Evolutionary conservation across 1,140 invertebrate species (phyloP).

Genomic region (Rhagoletis zephyria): DNA sequence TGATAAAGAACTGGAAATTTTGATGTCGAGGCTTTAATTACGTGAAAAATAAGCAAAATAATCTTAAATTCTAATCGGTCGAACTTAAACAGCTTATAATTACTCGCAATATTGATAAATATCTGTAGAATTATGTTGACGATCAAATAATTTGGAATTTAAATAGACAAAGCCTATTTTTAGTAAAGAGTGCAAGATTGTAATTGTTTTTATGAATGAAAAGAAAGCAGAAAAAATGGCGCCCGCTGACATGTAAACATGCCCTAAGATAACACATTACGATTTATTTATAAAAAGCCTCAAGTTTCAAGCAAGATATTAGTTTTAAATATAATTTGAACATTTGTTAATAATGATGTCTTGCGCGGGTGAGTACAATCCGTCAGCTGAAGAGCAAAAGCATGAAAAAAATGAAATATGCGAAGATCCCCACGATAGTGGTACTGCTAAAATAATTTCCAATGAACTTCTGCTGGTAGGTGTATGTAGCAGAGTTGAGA

Average conservation of each 20-base stretch:
- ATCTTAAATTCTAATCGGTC: not conserved
- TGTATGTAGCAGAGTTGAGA: conserved; percentile 49
- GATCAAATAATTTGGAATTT: not conserved
- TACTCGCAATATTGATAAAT: not conserved
- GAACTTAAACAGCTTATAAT: not conserved
- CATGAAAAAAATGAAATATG: conserved; percentile 57
- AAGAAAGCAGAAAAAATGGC: conserved; percentile 21
- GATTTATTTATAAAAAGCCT: not conserved
- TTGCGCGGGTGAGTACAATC: not conserved
- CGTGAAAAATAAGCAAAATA: conserved; percentile 24
- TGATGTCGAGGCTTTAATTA: conserved; percentile 27
- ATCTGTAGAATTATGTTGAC: not conserved
- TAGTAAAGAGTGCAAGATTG: too few species aligned
- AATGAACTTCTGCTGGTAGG: conserved; percentile 64
- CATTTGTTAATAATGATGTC: not conserved
- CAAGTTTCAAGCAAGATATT: not conserved
- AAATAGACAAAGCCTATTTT: too few species aligned
- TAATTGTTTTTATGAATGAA: not conserved
- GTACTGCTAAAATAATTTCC: conserved; percentile 59
- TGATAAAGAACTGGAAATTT: conserved; percentile 23
- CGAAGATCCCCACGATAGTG: conserved; percentile 41
- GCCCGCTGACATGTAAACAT: conserved; percentile 56
- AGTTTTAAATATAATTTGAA: not conserved
- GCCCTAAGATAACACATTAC: conserved; percentile 3
- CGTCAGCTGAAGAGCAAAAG: not conserved